Evolutionary conservation across 1,140 invertebrate genomes (phyloP).

Genomic region (Mylabris phalerata): DNA sequence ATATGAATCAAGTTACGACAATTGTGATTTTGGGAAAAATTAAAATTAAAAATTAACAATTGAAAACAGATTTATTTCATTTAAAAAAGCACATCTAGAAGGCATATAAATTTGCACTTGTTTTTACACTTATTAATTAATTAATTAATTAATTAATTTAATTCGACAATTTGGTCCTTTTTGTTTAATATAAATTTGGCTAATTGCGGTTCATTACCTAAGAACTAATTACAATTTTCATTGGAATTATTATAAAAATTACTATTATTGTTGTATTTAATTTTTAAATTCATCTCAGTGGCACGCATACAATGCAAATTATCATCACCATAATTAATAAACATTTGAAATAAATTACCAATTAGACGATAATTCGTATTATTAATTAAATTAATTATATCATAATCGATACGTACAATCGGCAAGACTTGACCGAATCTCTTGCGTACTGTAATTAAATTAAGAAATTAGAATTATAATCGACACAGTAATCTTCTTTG

Average conservation of each 20-base stretch:
- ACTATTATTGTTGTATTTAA: conserved; percentile 48
- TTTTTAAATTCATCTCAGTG: conserved; percentile 61
- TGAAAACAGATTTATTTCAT: too few species aligned
- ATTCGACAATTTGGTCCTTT: conserved; percentile 4
- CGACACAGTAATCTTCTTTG: not conserved
- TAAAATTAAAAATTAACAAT: too few species aligned
- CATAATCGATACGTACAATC: conserved; percentile 54
- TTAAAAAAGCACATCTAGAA: too few species aligned
- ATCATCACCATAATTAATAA: conserved; percentile 48
- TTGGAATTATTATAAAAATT: not conserved
- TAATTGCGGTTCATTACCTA: conserved; percentile 35
- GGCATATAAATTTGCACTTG: too few species aligned
- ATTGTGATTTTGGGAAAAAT: too few species aligned
- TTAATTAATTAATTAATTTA: not conserved
- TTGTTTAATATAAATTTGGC: conserved; percentile 33
- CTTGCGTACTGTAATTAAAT: conserved; percentile 53
- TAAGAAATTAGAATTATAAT: conserved; percentile 8
- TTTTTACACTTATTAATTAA: too few species aligned
- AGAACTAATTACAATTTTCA: conserved; percentile 30
- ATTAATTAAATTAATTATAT: conserved; percentile 48
- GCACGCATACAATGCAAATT: conserved; percentile 60
- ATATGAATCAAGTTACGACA: too few species aligned
- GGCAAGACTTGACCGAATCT: conserved; percentile 51
- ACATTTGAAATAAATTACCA: conserved; percentile 60
- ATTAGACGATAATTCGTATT: conserved; percentile 33